Evolutionary conservation across 2,113 vertebrate genomes (phyloP).

Genomic region (Podarcis muralis): DNA sequence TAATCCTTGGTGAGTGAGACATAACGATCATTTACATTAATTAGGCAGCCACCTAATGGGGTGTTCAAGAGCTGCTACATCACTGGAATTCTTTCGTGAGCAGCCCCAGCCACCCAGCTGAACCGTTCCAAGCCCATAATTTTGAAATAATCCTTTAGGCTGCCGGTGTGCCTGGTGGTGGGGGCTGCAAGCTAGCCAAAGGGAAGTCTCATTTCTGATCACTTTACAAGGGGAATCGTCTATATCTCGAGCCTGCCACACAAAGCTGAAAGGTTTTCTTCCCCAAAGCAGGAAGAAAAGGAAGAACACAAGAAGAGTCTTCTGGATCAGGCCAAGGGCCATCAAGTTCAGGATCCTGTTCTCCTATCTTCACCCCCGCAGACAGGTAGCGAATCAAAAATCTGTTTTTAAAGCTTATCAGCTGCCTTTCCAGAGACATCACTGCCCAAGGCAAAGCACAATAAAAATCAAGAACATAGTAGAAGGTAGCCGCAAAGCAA

Average conservation of each 20-base stretch:
- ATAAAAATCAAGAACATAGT: no score
- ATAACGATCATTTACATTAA: slow-evolving; percentile 77
- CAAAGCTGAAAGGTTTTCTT: not conserved
- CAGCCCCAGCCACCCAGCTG: slow-evolving; percentile 55
- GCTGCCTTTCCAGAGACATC: no score
- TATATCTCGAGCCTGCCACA: not conserved
- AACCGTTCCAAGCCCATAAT: slow-evolving; percentile 66
- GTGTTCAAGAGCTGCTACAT: slow-evolving; percentile 69
- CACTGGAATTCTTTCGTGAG: slow-evolving; percentile 71
- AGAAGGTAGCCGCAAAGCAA: no score
- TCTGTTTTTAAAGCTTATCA: no score
- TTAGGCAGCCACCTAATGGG: slow-evolving; percentile 75
- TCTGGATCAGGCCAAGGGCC: no score
- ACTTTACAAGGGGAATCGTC: slow-evolving; percentile 48
- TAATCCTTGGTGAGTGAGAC: slow-evolving; percentile 60
- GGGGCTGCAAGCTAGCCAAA: slow-evolving; percentile 33
- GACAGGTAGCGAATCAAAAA: no score
- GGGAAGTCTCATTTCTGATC: slow-evolving; percentile 10
- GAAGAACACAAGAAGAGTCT: no score
- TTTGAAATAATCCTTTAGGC: slow-evolving; percentile 66
- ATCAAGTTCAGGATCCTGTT: no score
- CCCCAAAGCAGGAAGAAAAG: slow-evolving; percentile 16
- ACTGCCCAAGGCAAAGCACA: no score
- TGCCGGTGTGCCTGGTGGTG: slow-evolving; percentile 21
- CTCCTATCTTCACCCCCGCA: no score